Base-by-base conservation (phyloP, 2,797 vertebrate species). In the Darevskia nairensis region DNA sequence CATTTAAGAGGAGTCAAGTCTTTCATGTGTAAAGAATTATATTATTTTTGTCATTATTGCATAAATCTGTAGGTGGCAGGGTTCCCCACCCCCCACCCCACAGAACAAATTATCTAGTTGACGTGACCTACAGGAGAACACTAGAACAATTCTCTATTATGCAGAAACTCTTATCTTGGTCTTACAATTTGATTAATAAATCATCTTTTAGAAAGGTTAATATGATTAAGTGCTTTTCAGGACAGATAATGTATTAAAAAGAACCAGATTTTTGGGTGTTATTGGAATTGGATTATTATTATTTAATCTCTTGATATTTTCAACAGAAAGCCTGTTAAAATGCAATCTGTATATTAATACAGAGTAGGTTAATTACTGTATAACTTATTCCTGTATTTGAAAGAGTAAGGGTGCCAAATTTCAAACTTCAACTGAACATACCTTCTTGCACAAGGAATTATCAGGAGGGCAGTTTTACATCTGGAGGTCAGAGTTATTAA, bases 101-200 rank as follows among this genome's bases (percentile, higher is more conserved):
- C 1, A 25, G 11, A 59, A 39, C 71, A 32, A 64, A 46, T 74
- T 17, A 46, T 82, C 44, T 13, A 64, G 84, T 25, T 32, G 39
- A 75, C 13, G 69, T 75, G 46, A 66, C 66, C 79, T 74, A 87
- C 76, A 80, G 64, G 21, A 79, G 66, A 71, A 55, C 9, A 15
- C 59, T 66, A 66, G 55, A 76, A 82, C 21, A 46, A 82, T 66
- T 19, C 7, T 19, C 79, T 35, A 74, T 82, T 87, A 76, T 82
- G 69, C 4, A 25, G 21, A 75, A 82, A 71, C 19, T 27, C 79
- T 87, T 87, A 82, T 87, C 86, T 82, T 66, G 23, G 80, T 29
- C 55, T 27, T 82, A 82, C 86, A 82, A 71, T 82, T 87, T 82
- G 80, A 76, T 76, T 87, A 87, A 87, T 87, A 76, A 82, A 59